phyloP scores from a whole-genome alignment of 2,888 invertebrate species.

The Vanessa cardui region DNA sequence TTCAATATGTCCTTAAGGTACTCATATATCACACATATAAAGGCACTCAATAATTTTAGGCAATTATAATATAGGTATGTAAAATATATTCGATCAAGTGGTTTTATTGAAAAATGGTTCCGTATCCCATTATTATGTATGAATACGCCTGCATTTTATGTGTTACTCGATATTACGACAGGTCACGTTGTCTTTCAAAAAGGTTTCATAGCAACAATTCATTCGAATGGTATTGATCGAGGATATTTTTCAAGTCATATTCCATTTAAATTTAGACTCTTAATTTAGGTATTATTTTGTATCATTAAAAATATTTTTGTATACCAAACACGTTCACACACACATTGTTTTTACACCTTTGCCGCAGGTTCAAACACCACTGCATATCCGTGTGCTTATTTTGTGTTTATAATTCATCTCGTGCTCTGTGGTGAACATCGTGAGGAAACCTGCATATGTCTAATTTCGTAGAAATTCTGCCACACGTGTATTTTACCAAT shows the following conservation, averaged over 20 bases:
- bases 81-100: constrained; percentile 9
- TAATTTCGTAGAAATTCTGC: too few relatives aligned
- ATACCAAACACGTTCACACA: too few relatives aligned
- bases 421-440: too few relatives aligned
- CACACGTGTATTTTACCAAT: too few relatives aligned
- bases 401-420: too few relatives aligned
- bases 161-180: constrained; percentile 18
- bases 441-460: too few relatives aligned
- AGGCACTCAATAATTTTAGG: background rate
- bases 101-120: constrained; percentile 13
- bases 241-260: background rate
- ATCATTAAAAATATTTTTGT: background rate
- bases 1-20: too few relatives aligned
- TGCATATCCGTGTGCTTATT: too few relatives aligned
- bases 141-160: constrained; percentile 23
- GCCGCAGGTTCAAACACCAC: too few relatives aligned
- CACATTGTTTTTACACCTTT: too few relatives aligned
- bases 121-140: constrained; percentile 19
- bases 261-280: background rate
- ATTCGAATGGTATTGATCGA: constrained; percentile 3
- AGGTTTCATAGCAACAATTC: constrained; percentile 9
- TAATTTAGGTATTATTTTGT: background rate
- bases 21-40: too few relatives aligned
- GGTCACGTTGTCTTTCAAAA: constrained; percentile 12
- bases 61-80: background rate